These are phyloP conservation scores for Sparidentex hasta DNA, from an alignment of 2,797 vertebrate genomes.

Conservation along the genomic window DNA sequence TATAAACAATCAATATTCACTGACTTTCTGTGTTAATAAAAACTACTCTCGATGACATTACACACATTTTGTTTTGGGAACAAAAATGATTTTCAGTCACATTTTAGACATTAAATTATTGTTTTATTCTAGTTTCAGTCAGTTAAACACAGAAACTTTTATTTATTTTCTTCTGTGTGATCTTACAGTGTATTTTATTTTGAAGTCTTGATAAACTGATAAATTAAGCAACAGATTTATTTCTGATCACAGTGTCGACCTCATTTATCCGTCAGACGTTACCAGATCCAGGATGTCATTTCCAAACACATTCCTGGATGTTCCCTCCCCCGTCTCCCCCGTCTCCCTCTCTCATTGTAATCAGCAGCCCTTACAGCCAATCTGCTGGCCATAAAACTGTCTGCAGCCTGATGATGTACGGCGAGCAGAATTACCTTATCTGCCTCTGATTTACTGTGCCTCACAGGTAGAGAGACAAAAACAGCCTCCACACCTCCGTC, in stretches of 20 bases:
- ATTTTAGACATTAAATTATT: too few relatives aligned
- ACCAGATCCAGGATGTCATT: conserved; percentile 17
- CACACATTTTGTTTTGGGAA: too few relatives aligned
- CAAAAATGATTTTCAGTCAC: too few relatives aligned
- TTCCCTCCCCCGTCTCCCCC: neutral
- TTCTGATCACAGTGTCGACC: neutral
- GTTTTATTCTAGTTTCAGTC: too few relatives aligned
- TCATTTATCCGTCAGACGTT: conserved; percentile 13
- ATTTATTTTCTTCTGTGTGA: too few relatives aligned
- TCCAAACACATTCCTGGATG: conserved; percentile 31
- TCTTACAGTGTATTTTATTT: too few relatives aligned
- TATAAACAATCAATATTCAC: too few relatives aligned
- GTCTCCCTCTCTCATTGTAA: conserved; percentile 80
- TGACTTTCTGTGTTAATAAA: too few relatives aligned
- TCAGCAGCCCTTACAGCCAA: conserved; percentile 91
- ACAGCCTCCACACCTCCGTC: conserved; percentile 84
- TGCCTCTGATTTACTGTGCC: conserved; percentile 95
- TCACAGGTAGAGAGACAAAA: conserved; percentile 97
- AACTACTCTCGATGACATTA: too few relatives aligned
- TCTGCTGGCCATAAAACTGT: conserved; percentile 93
- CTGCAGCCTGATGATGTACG: conserved; percentile 91
- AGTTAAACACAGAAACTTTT: too few relatives aligned
- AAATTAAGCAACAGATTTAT: too few relatives aligned
- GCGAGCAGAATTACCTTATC: conserved; percentile 94
- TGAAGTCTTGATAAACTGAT: too few relatives aligned